Evolutionary conservation across 1,140 invertebrate species (phyloP), one percentile per base, ranked within the genome.

Genomic region (Temnothorax longispinosus): DNA sequence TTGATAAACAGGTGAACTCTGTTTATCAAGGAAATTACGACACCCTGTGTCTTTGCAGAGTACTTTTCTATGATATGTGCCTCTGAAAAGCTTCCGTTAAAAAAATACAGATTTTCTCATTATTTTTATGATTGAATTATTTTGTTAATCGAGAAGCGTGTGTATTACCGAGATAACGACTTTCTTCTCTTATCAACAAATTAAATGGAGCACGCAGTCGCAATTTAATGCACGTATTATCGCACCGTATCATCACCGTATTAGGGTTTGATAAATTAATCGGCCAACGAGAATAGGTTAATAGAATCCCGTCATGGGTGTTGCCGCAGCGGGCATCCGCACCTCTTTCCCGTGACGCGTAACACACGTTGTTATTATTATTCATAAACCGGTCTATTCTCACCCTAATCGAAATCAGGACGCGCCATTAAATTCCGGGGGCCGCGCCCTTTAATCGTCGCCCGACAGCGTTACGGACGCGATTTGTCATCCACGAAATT

Each of bases 401-500:
- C 85, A 75, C 86, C 88, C 90, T 93, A 91, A 93, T 93, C 92
- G 90, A 93, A 93, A 92, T 93, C 88, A 91, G 84, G 92, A 88
- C 69, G 90, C 90, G 92, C 91, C 92, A 92, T 93, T 93, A 93
- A 92, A 93, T 93, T 87, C 76, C 65, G 76, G 60, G 87, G 89
- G 90, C 87, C 91, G 93, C 91, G 87, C 93, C 92, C 92, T 92
- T 89, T 90, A 93, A 93, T 93, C 91, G 90, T 89, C 91, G 89
- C 85, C 87, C 90, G 90, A 92, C 92, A 92, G 90, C 92, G 93
- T 93, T 90, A 87, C 87, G 78, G 84, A 74, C 62, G 84, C 91
- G 87, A 93, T 93, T 93, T 93, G 91, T 93, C 93, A 93, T 93
- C 78, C 89, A 85, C 87, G 80, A 92, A 92, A 93, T 93, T 91